A percentile compares a stretch with the other conserved stretches of the same genome.
phyloP scores from a whole-genome alignment of 2,888 invertebrate species.

The Melanotus villosus region DNA sequence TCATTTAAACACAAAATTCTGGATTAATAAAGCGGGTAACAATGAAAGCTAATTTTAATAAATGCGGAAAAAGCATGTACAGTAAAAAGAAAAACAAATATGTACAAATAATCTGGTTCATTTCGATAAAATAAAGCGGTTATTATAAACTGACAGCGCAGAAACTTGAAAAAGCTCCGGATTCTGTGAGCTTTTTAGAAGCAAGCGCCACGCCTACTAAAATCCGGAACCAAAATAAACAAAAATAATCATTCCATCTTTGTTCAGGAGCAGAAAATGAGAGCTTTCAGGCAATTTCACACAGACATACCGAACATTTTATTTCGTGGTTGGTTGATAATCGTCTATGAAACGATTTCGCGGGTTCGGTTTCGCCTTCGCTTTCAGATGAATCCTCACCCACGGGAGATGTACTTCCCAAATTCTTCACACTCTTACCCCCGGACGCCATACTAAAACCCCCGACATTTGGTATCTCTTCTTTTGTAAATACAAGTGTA shows the following conservation, averaged over 20 bases:
- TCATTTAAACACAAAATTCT: constrained; percentile 1
- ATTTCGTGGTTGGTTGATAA: constrained; percentile 88
- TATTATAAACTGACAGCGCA: constrained; percentile 11
- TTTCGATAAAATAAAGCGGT: constrained; percentile 16
- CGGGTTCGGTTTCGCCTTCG: constrained; percentile 87
- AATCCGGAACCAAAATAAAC: constrained; percentile 53
- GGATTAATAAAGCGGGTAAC: constrained; percentile 25
- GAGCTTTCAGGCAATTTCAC: constrained; percentile 51
- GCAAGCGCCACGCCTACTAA: constrained; percentile 52
- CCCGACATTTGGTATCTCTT: constrained; percentile 50
- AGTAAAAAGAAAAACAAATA: constrained; percentile 29
- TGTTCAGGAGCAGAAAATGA: constrained; percentile 51
- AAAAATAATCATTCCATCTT: constrained; percentile 58
- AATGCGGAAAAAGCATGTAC: constrained; percentile 34
- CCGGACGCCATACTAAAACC: constrained; percentile 62
- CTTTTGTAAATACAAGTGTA: constrained; percentile 28
- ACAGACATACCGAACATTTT: constrained; percentile 80
- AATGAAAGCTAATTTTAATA: constrained; percentile 35
- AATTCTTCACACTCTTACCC: constrained; percentile 63
- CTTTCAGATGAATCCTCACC: constrained; percentile 82
- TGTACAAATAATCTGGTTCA: constrained; percentile 17
- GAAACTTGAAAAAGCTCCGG: constrained; percentile 27
- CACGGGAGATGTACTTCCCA: constrained; percentile 62
- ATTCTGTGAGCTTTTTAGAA: constrained; percentile 37
- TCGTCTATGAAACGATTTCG: constrained; percentile 81